Evolutionary conservation across 1,140 invertebrate genomes (phyloP).

Genomic region (Rhopalosiphum maidis): DNA sequence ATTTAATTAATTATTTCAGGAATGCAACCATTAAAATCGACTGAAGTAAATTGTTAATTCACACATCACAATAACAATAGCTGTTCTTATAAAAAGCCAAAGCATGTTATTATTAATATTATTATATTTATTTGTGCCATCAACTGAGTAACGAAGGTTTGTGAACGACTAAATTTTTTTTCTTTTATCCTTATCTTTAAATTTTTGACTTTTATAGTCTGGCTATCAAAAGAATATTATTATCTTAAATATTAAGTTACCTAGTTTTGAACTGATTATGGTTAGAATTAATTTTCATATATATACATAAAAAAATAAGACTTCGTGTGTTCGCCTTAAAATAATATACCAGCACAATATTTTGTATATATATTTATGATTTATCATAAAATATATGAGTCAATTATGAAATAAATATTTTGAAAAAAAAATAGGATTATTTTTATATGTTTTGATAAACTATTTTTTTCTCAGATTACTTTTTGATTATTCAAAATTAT

Average conservation of each 20-base stretch:
- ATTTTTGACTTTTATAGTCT: slow-evolving; percentile 43
- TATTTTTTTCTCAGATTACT: neutral
- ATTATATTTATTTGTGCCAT: slow-evolving; percentile 46
- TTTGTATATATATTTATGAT: neutral
- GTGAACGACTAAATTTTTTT: slow-evolving; percentile 47
- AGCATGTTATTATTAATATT: slow-evolving; percentile 38
- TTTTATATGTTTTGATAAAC: slow-evolving; percentile 38
- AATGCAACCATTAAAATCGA: slow-evolving; percentile 49
- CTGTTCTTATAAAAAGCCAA: slow-evolving; percentile 35
- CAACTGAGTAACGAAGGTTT: slow-evolving; percentile 37
- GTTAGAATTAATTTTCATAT: slow-evolving; percentile 39
- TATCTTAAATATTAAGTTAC: slow-evolving; percentile 57
- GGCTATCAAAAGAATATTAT: slow-evolving; percentile 50
- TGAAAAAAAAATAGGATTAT: slow-evolving; percentile 21
- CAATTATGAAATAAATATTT: slow-evolving; percentile 48
- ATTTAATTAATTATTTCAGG: slow-evolving; percentile 40
- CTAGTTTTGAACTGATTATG: slow-evolving; percentile 51
- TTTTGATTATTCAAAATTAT: neutral
- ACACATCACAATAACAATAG: slow-evolving; percentile 1
- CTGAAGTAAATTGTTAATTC: slow-evolving; percentile 53
- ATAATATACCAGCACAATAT: slow-evolving; percentile 41
- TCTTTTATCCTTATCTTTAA: slow-evolving; percentile 29
- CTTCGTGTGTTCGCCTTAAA: slow-evolving; percentile 9
- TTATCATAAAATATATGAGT: slow-evolving; percentile 31
- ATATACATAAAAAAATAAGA: slow-evolving; percentile 21